Evolutionary conservation across 1,140 invertebrate genomes (phyloP).

Genomic region (Trialeurodes vaporariorum): DNA sequence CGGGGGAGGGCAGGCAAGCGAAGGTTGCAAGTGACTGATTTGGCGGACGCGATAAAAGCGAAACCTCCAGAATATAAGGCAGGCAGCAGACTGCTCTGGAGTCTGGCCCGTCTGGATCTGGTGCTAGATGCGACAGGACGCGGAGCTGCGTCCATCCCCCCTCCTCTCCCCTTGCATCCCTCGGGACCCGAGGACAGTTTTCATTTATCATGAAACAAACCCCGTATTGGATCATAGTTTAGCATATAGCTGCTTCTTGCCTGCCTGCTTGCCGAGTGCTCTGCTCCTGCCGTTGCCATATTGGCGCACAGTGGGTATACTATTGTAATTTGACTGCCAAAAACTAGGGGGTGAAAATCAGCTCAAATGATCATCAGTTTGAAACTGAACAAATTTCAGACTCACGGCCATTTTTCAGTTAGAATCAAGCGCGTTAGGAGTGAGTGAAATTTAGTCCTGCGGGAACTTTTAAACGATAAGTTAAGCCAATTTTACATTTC

Average conservation of each 20-base stretch:
- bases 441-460: too few species aligned
- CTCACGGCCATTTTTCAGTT: too few species aligned
- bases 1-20: background rate
- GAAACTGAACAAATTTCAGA: too few species aligned
- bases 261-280: background rate
- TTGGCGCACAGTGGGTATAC: background rate
- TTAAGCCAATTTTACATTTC: too few species aligned
- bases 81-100: background rate
- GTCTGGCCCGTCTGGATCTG: background rate
- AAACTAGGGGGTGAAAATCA: too few species aligned
- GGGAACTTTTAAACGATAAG: too few species aligned
- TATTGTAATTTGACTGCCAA: too few species aligned
- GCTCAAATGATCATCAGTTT: too few species aligned
- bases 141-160: background rate
- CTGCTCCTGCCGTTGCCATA: background rate
- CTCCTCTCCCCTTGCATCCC: background rate
- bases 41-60: background rate
- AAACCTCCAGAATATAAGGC: background rate
- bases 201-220: background rate
- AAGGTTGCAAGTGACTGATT: background rate
- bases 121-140: too few species aligned
- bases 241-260: background rate
- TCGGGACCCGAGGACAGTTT: background rate
- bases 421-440: too few species aligned
- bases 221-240: background rate